Conservation (phyloP, 2,113 vertebrate genomes). For the Phocoena sinus region DNA sequence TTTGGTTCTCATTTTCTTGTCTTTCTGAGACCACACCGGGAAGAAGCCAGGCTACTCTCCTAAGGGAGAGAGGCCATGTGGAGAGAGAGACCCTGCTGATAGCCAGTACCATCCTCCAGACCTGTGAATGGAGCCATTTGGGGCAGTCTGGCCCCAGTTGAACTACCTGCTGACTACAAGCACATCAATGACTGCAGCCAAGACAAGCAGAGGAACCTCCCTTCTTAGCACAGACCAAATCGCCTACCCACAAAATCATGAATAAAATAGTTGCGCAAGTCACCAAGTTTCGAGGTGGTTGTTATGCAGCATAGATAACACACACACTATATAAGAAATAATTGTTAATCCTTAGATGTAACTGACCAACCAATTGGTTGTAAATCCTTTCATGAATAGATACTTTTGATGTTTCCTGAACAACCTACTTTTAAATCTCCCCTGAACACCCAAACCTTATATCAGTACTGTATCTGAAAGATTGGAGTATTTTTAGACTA, state of each 20-base stretch:
- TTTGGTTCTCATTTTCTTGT: background rate
- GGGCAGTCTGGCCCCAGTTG: rapidly evolving
- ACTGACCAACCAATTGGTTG: background rate
- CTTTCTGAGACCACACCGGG: background rate
- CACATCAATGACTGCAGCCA: background rate
- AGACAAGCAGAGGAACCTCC: background rate
- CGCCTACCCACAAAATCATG: background rate
- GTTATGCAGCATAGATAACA: background rate
- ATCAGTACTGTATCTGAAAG: background rate
- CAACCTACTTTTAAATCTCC: background rate
- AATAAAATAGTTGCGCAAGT: background rate
- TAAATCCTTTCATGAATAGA: background rate
- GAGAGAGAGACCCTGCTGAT: background rate
- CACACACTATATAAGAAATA: background rate
- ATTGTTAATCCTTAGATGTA: background rate
- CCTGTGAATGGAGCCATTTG: background rate
- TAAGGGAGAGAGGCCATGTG: background rate
- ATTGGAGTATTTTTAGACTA: background rate
- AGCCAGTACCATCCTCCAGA: background rate
- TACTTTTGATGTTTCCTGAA: background rate
- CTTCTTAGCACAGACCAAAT: background rate
- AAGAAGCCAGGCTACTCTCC: background rate
- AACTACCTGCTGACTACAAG: background rate
- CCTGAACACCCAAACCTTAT: background rate
- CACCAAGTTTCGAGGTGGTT: background rate